phyloP scores from a whole-genome alignment of 2,113 vertebrate genomes.

The Gavialis gangeticus region DNA sequence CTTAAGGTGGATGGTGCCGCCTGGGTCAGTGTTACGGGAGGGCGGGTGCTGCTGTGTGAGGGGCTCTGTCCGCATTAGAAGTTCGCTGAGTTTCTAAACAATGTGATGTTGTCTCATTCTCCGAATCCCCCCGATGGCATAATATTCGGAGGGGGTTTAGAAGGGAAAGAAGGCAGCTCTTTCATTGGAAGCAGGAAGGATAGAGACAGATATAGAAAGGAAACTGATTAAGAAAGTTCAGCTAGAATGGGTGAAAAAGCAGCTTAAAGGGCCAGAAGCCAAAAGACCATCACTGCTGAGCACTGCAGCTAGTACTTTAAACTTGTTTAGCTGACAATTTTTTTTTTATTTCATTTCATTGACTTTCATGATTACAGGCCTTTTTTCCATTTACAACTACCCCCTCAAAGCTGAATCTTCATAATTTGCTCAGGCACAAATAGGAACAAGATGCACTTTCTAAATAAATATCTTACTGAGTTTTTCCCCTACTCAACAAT shows the following conservation, averaged over 20 bases:
- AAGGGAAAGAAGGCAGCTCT: neutral
- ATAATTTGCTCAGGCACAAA: constrained; percentile 60
- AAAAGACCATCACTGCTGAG: neutral
- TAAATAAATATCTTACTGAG: constrained; percentile 52
- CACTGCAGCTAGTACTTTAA: neutral
- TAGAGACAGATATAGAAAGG: neutral
- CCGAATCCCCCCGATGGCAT: rapidly evolving
- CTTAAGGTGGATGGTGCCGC: neutral
- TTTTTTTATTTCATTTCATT: constrained; percentile 37
- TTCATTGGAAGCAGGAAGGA: rapidly evolving
- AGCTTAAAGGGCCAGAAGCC: neutral
- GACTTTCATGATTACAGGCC: constrained; percentile 23
- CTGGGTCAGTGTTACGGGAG: neutral
- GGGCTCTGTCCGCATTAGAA: neutral
- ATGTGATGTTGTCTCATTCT: rapidly evolving
- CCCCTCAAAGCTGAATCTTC: constrained; percentile 40
- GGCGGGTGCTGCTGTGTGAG: neutral
- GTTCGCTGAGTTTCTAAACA: neutral
- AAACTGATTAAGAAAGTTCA: neutral
- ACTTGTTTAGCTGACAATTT: neutral
- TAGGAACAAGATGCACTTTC: constrained; percentile 67
- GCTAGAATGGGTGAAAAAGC: neutral
- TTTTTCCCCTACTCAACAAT: constrained; percentile 2
- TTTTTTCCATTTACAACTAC: constrained; percentile 15
- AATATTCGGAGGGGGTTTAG: neutral